These are phyloP conservation scores for Latrodectus hesperus DNA, from an alignment of 2,888 invertebrate genomes.

Conservation along the genomic window DNA sequence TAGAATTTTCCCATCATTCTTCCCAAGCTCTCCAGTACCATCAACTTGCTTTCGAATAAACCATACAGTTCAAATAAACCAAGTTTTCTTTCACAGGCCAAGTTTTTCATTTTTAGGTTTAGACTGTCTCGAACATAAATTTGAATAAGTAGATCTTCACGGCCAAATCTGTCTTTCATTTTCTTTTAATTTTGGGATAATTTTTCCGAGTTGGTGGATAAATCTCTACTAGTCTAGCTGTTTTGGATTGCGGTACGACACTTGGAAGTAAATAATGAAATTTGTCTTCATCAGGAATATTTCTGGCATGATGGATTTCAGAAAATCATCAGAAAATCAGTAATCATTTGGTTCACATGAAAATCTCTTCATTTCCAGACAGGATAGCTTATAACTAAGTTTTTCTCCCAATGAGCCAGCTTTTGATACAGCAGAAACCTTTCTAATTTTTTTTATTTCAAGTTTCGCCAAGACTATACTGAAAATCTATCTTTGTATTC, in stretches of 20 bases:
- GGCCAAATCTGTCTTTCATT: not conserved
- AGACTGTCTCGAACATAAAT: conserved; percentile 7
- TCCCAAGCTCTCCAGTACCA: conserved; percentile 6
- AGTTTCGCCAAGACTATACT: no score
- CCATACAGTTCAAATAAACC: not conserved
- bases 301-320: not conserved
- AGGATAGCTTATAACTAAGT: not conserved
- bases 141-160: not conserved
- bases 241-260: not conserved
- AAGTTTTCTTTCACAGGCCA: not conserved
- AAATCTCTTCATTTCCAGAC: not conserved
- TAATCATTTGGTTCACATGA: not conserved
- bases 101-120: not conserved
- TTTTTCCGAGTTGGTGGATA: not conserved
- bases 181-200: not conserved
- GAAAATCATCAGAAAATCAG: not conserved
- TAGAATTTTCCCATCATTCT: not conserved
- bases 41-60: not conserved
- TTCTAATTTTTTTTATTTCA: no score
- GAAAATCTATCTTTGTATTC: no score
- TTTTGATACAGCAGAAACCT: no score
- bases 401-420: no score
- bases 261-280: not conserved
- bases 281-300: not conserved
- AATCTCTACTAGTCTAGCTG: not conserved